Conservation (phyloP, 2,888 invertebrate species). For the Calameuta filiformis region DNA sequence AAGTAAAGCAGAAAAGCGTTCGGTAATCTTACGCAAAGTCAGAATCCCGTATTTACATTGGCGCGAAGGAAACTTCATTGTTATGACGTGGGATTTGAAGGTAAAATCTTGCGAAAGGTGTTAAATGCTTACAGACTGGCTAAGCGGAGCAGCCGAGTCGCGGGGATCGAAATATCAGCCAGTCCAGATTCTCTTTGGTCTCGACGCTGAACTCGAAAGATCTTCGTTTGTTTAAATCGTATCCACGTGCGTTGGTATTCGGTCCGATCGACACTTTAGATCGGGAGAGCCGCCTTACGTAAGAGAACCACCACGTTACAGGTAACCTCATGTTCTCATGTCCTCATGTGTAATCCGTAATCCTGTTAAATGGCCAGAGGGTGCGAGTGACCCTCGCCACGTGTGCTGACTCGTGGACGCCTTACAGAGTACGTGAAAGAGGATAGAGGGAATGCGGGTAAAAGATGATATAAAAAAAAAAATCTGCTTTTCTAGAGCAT, state of each 20-base stretch:
- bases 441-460: not conserved
- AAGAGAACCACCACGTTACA: constrained; percentile 10
- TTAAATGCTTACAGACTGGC: too few species aligned
- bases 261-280: not conserved
- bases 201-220: not conserved
- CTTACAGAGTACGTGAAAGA: not conserved
- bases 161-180: not conserved
- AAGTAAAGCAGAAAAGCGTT: not conserved
- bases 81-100: not conserved
- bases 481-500: not conserved
- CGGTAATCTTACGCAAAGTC: not conserved
- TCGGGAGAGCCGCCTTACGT: constrained; percentile 27
- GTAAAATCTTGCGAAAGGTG: not conserved
- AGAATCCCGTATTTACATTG: not conserved
- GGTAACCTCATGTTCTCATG: not conserved
- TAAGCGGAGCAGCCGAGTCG: too few species aligned
- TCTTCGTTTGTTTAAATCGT: not conserved
- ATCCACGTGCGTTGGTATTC: not conserved
- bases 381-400: not conserved
- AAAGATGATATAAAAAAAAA: too few species aligned
- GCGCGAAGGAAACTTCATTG: not conserved
- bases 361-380: constrained; percentile 25
- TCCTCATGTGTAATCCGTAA: constrained; percentile 24
- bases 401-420: too few species aligned
- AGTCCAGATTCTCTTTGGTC: not conserved